Evolutionary conservation across 2,113 vertebrate genomes (phyloP).

Genomic region (Pristiophorus japonicus): DNA sequence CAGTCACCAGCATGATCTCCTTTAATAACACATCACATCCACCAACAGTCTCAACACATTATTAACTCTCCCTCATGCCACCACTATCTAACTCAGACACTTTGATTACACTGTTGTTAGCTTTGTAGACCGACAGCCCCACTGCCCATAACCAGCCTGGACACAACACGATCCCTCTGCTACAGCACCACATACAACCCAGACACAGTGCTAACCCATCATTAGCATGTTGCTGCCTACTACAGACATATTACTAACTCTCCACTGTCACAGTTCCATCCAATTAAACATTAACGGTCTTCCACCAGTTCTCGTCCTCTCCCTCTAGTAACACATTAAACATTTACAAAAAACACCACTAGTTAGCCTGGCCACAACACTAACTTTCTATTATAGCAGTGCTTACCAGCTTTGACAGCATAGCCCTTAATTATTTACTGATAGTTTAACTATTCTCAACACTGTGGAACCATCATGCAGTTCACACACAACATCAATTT

Average conservation of each 20-base stretch:
- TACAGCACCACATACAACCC: background rate
- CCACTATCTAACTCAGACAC: background rate
- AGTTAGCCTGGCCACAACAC: background rate
- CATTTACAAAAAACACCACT: background rate
- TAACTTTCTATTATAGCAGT: background rate
- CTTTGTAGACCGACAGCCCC: conserved; percentile 7
- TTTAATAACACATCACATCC: background rate
- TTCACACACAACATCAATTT: background rate
- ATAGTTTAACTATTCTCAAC: no score
- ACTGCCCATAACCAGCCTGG: background rate
- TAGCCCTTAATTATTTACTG: background rate
- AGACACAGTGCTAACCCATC: background rate
- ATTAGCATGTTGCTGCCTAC: background rate
- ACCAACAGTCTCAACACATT: background rate
- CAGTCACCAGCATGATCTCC: background rate
- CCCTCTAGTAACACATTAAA: background rate
- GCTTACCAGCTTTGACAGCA: background rate
- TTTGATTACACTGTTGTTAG: background rate
- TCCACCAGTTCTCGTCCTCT: background rate
- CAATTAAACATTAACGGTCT: background rate
- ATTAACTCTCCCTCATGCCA: conserved; percentile 4
- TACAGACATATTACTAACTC: background rate
- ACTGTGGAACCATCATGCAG: background rate
- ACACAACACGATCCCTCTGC: no score
- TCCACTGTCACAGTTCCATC: background rate